Percentiles rank a stretch among this genome's conserved stretches.
phyloP scores from a whole-genome alignment of 2,888 invertebrate genomes.

The Dryococelus australis region DNA sequence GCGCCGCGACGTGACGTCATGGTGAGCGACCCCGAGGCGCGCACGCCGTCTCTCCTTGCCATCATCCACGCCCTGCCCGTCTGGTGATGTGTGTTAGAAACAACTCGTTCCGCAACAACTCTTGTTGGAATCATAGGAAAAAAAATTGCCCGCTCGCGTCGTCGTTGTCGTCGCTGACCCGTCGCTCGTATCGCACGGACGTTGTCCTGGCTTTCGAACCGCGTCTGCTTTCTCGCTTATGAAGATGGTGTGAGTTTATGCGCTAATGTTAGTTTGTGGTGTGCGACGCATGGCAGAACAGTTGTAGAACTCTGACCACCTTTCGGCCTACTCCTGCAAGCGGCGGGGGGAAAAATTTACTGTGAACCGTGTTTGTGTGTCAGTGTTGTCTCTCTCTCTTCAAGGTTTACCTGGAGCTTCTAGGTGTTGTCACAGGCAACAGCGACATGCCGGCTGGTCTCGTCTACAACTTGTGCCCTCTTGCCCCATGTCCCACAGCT shows the following conservation, averaged over 20 bases:
- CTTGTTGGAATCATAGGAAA: constrained; percentile 13
- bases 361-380: constrained; percentile 10
- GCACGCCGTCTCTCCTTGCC: background rate
- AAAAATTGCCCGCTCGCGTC: background rate
- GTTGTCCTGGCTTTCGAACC: too few species aligned
- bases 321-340: background rate
- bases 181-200: too few species aligned
- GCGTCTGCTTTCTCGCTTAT: too few species aligned
- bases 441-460: too few species aligned
- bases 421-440: too few species aligned
- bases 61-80: background rate
- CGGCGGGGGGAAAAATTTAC: background rate
- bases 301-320: background rate
- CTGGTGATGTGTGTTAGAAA: background rate
- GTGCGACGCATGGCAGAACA: background rate
- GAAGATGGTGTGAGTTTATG: background rate
- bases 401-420: background rate
- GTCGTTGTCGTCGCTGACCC: background rate
- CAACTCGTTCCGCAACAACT: background rate
- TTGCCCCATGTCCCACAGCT: background rate
- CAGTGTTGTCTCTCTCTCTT: background rate
- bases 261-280: background rate
- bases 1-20: background rate
- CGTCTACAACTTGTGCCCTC: background rate
- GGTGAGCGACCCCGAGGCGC: background rate